These are phyloP conservation scores for Diaperis boleti DNA, from an alignment of 2,888 invertebrate genomes.

Conservation along the genomic window DNA sequence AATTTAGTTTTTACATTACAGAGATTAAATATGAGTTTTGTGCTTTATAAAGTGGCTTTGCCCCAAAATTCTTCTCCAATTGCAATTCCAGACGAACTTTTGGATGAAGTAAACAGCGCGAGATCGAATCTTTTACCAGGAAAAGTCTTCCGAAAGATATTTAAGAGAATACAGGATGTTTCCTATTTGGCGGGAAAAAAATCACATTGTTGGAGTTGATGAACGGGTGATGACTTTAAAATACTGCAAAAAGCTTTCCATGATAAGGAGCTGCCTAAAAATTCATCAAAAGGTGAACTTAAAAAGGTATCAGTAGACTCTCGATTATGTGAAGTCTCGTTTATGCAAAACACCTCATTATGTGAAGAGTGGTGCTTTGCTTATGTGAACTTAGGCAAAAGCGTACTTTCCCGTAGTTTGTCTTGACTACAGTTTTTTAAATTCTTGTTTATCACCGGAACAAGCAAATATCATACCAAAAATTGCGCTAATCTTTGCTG, in stretches of 20 bases:
- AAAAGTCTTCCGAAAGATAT: not conserved
- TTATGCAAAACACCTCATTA: no score
- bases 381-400: no score
- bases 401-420: no score
- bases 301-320: not conserved
- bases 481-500: no score
- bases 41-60: not conserved
- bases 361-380: no score
- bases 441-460: no score
- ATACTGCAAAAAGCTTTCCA: not conserved
- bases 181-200: not conserved
- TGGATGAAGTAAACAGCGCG: constrained; percentile 4
- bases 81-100: not conserved
- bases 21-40: no score
- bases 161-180: not conserved
- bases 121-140: not conserved
- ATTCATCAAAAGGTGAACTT: not conserved
- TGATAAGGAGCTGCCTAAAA: not conserved
- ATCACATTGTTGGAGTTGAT: not conserved
- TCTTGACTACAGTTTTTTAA: no score
- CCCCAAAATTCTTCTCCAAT: constrained; percentile 3
- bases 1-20: not conserved
- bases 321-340: no score
- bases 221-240: not conserved
- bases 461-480: no score